A percentile compares a stretch with the other conserved stretches of the same genome.
phyloP scores from a whole-genome alignment of 2,113 vertebrate species.

The Enhydra lutris region DNA sequence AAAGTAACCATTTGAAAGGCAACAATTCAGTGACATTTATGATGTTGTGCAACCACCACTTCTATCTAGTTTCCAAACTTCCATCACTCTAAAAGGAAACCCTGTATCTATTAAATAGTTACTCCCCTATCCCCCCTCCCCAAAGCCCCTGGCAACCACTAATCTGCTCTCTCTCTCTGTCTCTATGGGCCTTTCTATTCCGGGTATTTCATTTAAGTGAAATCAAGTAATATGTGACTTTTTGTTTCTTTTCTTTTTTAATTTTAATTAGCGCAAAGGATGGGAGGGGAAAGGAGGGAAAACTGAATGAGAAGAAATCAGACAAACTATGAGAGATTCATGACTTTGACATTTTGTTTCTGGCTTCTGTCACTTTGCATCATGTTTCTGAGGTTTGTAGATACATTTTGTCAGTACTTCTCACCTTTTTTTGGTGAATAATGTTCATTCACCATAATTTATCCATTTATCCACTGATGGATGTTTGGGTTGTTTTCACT shows the following conservation, averaged over 20 bases:
- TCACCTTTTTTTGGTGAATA: background rate
- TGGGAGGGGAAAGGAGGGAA: background rate
- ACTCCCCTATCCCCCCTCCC: rapidly evolving
- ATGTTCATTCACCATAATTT: background rate
- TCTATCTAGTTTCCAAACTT: background rate
- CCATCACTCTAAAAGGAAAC: background rate
- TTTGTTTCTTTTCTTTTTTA: background rate
- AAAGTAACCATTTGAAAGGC: background rate
- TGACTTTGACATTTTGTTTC: background rate
- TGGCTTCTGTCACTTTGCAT: background rate
- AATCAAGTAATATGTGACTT: background rate
- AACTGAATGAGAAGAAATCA: background rate
- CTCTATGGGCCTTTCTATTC: background rate
- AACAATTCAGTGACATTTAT: background rate
- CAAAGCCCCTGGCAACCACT: background rate
- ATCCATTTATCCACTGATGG: background rate
- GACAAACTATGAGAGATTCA: background rate
- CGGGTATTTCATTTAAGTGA: background rate
- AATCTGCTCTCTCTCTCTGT: background rate
- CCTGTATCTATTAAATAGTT: background rate
- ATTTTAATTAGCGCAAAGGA: background rate
- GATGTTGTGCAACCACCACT: background rate
- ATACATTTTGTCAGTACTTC: background rate
- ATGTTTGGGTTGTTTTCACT: background rate
- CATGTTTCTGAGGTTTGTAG: background rate